Percentiles rank a stretch among this genome's conserved stretches.
These are phyloP conservation scores for Dyspetes luteomarginatus DNA, from an alignment of 2,888 invertebrate species.

Conservation along the genomic window DNA sequence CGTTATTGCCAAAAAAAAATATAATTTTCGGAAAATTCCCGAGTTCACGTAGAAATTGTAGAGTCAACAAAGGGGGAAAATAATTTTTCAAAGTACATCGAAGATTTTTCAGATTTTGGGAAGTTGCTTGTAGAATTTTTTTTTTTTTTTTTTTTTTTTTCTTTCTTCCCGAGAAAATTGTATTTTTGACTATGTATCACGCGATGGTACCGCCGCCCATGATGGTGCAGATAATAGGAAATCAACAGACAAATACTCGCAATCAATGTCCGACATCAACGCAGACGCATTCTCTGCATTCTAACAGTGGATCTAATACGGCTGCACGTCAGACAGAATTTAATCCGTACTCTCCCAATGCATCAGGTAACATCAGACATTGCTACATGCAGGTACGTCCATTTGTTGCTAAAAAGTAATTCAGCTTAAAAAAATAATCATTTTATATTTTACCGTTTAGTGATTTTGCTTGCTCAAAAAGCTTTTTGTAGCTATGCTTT, in stretches of 20 bases:
- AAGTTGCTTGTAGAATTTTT: slow-evolving; percentile 1
- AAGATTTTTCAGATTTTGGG: neutral
- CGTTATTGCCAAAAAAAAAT: too few relatives aligned
- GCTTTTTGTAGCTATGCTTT: neutral
- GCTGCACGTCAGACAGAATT: slow-evolving; percentile 74
- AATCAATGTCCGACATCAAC: slow-evolving; percentile 75
- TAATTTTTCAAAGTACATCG: too few relatives aligned
- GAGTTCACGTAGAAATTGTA: too few relatives aligned
- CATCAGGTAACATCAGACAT: slow-evolving; percentile 75
- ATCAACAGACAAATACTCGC: slow-evolving; percentile 77
- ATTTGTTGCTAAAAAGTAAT: neutral
- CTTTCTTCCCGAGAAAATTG: too few relatives aligned
- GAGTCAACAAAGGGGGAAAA: too few relatives aligned
- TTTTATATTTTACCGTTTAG: neutral
- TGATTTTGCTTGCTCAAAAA: neutral
- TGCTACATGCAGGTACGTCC: slow-evolving; percentile 77
- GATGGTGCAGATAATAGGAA: slow-evolving; percentile 80
- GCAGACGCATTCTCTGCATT: slow-evolving; percentile 72
- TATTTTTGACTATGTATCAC: slow-evolving; percentile 79
- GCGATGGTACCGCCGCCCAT: slow-evolving; percentile 78
- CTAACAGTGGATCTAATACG: slow-evolving; percentile 62
- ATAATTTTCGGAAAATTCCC: too few relatives aligned
- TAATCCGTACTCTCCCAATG: slow-evolving; percentile 72
- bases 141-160: too few relatives aligned
- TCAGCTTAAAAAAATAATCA: neutral